Percentiles rank a stretch among this genome's conserved stretches.
phyloP scores from a whole-genome alignment of 2,113 vertebrate species.

The Barbus barbus region DNA sequence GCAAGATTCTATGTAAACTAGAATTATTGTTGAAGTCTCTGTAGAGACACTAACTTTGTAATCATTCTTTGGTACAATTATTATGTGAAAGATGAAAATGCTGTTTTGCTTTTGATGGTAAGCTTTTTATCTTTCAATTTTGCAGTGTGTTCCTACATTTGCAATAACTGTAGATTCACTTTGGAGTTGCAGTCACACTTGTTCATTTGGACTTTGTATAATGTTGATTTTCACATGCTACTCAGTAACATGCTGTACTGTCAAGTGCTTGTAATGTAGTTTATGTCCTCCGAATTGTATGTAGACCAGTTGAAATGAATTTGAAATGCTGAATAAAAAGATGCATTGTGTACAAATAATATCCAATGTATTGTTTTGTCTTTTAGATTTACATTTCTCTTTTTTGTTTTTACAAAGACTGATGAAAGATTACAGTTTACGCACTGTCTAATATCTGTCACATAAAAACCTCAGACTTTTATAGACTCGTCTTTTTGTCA shows the following conservation, averaged over 20 bases:
- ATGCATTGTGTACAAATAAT: conserved; percentile 60
- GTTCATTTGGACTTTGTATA: neutral
- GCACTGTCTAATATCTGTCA: neutral
- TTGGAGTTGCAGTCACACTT: conserved; percentile 6
- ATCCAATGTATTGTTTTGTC: neutral
- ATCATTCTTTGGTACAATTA: conserved; percentile 20
- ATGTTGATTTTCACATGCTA: conserved; percentile 34
- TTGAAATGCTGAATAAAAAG: conserved; percentile 71
- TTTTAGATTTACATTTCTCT: neutral
- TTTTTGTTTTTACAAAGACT: neutral
- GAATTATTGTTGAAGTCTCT: conserved; percentile 28
- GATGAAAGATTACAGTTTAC: neutral
- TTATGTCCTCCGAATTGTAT: conserved; percentile 56
- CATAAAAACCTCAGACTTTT: neutral
- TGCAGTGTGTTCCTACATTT: conserved; percentile 6
- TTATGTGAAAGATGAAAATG: conserved; percentile 24
- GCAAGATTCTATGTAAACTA: conserved; percentile 41
- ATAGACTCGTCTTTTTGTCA: neutral
- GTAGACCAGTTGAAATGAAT: conserved; percentile 71
- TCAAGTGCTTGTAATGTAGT: conserved; percentile 49
- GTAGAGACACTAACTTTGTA: neutral
- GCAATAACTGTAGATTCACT: conserved; percentile 27
- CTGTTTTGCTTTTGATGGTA: conserved; percentile 37
- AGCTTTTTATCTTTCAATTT: conserved; percentile 1
- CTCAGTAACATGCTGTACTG: conserved; percentile 62